These are phyloP conservation scores for Onthophagus taurus DNA, from an alignment of 1,140 invertebrate species.

Conservation along the genomic window DNA sequence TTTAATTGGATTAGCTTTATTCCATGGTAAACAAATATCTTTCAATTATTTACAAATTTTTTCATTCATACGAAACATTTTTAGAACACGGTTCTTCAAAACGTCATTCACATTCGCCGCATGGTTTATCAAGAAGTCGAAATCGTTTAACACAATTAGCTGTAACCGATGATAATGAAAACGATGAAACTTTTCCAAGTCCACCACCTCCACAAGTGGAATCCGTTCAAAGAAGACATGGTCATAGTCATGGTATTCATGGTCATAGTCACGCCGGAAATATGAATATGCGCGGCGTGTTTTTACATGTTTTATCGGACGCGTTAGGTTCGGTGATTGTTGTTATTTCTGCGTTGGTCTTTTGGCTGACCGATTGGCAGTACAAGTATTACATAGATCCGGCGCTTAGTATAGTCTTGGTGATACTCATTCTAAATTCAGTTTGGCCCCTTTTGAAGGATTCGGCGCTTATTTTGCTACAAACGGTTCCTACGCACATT, in stretches of 20 bases:
- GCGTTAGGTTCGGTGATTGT: conserved; percentile 95
- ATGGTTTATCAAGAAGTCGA: conserved; percentile 51
- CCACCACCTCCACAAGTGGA: conserved; percentile 37
- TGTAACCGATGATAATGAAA: conserved; percentile 69
- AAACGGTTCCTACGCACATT: conserved; percentile 89
- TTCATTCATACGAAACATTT: too few relatives aligned
- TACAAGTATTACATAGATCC: conserved; percentile 88
- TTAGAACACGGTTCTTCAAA: conserved; percentile 61
- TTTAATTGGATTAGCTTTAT: conserved; percentile 69
- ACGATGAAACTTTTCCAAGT: conserved; percentile 60
- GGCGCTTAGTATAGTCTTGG: conserved; percentile 74
- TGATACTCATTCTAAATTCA: conserved; percentile 68
- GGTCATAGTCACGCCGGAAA: conserved; percentile 58
- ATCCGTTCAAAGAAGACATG: conserved; percentile 15
- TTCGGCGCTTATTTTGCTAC: conserved; percentile 79
- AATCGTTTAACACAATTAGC: conserved; percentile 53
- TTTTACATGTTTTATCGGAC: conserved; percentile 94
- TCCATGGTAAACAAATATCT: conserved; percentile 80
- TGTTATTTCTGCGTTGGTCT: conserved; percentile 82
- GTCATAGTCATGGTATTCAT: conserved; percentile 33
- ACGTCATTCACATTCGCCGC: conserved; percentile 58
- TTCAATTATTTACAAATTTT: too few relatives aligned
- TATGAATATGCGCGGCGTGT: conserved; percentile 97
- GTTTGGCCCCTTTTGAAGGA: conserved; percentile 82
- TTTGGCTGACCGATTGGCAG: conserved; percentile 78